Base-by-base conservation (phyloP, 1,140 invertebrate species). In the Papilio xuthus region DNA sequence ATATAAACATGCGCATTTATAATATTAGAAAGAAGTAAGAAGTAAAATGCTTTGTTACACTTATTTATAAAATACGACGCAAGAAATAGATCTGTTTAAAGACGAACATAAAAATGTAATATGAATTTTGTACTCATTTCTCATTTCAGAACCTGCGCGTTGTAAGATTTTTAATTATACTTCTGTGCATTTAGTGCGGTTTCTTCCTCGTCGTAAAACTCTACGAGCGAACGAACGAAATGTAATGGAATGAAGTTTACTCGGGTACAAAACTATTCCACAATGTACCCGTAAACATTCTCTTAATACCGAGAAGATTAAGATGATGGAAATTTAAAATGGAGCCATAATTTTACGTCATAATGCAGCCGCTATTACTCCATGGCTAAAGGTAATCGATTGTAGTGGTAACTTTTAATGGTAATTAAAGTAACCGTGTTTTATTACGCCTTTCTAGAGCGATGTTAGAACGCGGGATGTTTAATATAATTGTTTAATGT, bases 181-280 rank as follows among this genome's bases (percentile, higher is more conserved):
- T 82, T 82, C 80, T 81, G 78, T 79, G 80, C 75, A 85, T 85
- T 89, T 87, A 90, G 86, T 84, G 80, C 82, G 74, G 84, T 86
- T 83, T 82, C 85, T 85, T 88, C 82, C 85, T 82, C 83, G 82
- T 80, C 79, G 77, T 89, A 85, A 89, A 88, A 80, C 47, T 37
- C 71, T 81, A 75, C 63, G 63, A 75, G 60, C 71, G 82, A 78
- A 60, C 50, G 72, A 71, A 78, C 77, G 77, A 78, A 79, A 26
- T 44, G 50, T 73, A 76, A 76, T 76, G 23, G 42, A 73, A 73
- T 44, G 41, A 18, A 70, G 75, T 81, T 80, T 83, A 81, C 76
- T 71, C 56, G 60, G 79, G 75, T 74, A 41, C 70, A 78, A 28
- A 81, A 47, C 77, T 80, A 80, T 78, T 74, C 78, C 79, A 79